Base-by-base conservation (phyloP, 2,888 invertebrate species). In the Orthosia gracilis region DNA sequence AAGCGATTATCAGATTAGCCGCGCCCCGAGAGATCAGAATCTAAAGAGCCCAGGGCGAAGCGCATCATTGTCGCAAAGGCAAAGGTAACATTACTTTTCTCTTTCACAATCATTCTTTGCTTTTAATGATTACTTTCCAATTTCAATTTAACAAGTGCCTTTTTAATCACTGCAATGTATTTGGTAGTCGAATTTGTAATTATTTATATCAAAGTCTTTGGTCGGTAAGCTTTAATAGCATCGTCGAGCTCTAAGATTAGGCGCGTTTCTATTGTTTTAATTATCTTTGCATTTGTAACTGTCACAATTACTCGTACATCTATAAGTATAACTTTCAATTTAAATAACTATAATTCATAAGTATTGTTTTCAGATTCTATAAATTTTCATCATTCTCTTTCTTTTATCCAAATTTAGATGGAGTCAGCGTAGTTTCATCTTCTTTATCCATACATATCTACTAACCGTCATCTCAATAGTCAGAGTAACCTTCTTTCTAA, bases 1-100 rank as follows among this genome's bases (percentile, higher is more conserved):
- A 91, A 91, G 88, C 89, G 88, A 91, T 91, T 92, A 92, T 92
- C 90, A 89, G 91, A 90, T 91, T 91, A 90, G 91, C 89, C 89
- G 90, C 85, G 87, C 85, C 85, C 84, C 85, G 86, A 83, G 87
- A 92, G 93, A 94, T 94, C 84, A 85, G 83, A 91, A 94, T 94
- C 93, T 90, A 87, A 88, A 91, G 88, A 87, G 92, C 94, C 88
- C 81, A 85, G 77, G 89, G 94, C 93, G 85, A 82, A 82, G 88
- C 87, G 83, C 83, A 87, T 89, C 90, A 90, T 91, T 88, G 92
- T 92, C 92, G 93, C 92, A 92, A 90, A 82, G 73, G 93, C 91
- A 92, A 90, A 84, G 82, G 69, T 88, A 87, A 87, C 82, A 85
- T 78, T 85, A 85, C 88, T 88, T 91, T 91, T 90, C 91, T 89